phyloP scores from a whole-genome alignment of 2,888 invertebrate genomes.

The Tanytarsus gracilentus region DNA sequence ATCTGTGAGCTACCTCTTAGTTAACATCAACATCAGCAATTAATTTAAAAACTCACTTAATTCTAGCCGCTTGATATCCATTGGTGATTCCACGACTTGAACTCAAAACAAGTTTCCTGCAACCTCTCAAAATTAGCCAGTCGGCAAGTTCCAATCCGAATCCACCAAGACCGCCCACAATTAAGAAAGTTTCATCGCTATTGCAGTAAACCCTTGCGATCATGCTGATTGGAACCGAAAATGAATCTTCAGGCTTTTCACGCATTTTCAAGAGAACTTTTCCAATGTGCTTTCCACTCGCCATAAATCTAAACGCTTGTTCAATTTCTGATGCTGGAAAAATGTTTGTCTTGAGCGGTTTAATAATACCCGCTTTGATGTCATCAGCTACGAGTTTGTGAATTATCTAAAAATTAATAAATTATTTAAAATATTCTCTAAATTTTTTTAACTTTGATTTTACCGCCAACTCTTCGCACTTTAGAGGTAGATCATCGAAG shows the following conservation, averaged over 20 bases:
- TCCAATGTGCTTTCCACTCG: constrained; percentile 69
- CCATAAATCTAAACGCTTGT: constrained; percentile 58
- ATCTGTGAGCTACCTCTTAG: too few species aligned
- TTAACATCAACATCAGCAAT: too few species aligned
- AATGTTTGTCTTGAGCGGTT: constrained; percentile 56
- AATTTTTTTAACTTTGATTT: constrained; percentile 37
- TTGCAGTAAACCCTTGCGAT: constrained; percentile 37
- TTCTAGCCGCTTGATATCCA: constrained; percentile 70
- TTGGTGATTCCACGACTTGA: constrained; percentile 70
- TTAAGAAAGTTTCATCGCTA: constrained; percentile 46
- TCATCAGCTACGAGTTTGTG: constrained; percentile 51
- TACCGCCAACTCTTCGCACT: constrained; percentile 58
- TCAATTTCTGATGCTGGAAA: constrained; percentile 60
- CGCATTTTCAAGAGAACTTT: constrained; percentile 49
- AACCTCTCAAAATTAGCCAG: constrained; percentile 77
- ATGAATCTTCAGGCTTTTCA: constrained; percentile 33
- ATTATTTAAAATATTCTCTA: not conserved
- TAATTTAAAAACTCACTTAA: constrained; percentile 53
- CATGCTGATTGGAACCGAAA: constrained; percentile 36
- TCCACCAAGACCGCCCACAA: constrained; percentile 79
- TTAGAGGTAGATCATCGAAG: constrained; percentile 89
- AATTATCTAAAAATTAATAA: constrained; percentile 39
- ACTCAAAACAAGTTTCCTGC: constrained; percentile 64
- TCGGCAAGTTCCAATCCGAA: constrained; percentile 83
- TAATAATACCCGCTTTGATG: constrained; percentile 55